Evolutionary conservation across 2,797 vertebrate genomes (phyloP), one percentile per base, ranked within the genome.

Genomic region (Cyprinella venusta): DNA sequence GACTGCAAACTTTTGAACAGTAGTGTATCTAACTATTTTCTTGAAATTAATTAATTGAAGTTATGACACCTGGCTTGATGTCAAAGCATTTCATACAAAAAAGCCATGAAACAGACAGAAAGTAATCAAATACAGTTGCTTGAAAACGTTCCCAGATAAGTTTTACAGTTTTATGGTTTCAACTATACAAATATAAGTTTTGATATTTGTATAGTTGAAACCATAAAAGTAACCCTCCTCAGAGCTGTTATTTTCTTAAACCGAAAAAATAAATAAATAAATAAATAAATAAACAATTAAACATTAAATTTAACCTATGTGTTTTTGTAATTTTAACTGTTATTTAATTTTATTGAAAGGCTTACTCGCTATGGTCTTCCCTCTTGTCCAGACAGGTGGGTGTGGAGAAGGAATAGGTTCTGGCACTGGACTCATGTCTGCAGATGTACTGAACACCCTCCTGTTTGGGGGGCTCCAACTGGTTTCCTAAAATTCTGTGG

Each of bases 371-470:
- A 76, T 87, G 69, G 74, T 83, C 86, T 80, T 86, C 85, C 61
- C 71, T 87, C 75, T 33, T 79, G 85, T 91, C 91, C 80, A 0
- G 59, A 71, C 90, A 33, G 8, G 76, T 86, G 67, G 81, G 79
- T 21, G 87, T 86, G 10, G 81, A 42, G 3, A 50, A 33, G 40
- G 3, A 61, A 7, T 79, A 45, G 48, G 56, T 75, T 1, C 87
- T 45, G 64, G 33, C 67, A 76, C 33, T 83, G 42, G 87, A 54
- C 42, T 72, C 81, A n/a, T 71, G 88, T 72, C 89, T 90, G 81
- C 92, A 92, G 84, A 95, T 91, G 80, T 95, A 93, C 83, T 90
- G 94, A 89, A 96, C 91, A 4, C 96, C 95, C 85, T 96, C 94
- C 30, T 96, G 95, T n/a, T 92, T 91, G 0, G 94, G 94, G 13